Base-by-base conservation (phyloP, 1,140 invertebrate species). In the Augochlora pura region DNA sequence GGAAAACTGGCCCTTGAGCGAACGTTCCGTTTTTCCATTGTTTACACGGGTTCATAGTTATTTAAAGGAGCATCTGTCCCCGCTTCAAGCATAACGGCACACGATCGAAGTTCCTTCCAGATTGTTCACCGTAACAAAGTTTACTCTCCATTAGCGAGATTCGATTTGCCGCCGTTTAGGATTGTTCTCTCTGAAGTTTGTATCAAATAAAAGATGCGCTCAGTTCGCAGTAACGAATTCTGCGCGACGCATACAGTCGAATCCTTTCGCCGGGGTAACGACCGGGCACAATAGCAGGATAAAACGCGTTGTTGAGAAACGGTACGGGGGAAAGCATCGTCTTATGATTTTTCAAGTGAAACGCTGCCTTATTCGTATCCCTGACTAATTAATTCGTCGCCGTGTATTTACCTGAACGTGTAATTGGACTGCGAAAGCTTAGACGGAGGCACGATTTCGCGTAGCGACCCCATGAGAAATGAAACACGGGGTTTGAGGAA, bases 131-230 rank as follows among this genome's bases (percentile, higher is more conserved):
- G n/a, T 21, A n/a, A 57, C n/a, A 57, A n/a, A 57, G 54, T 57
- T n/a, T 57, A 57, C 54, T n/a, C 54, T 57, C 21, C 54, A 57
- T 57, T 57, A 57, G 54, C 54, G 54, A 57, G 54, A 57, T 57
- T 57, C 54, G 18, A 57, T 57, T 57, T 57, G 18, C n/a, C 18
- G 18, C 54, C n/a, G 16, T 57, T 57, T 57, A n/a, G 8, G 18
- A n/a, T 57, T 23, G 54, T n/a, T 57, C 54, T 9, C 18, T 57
- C 21, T 57, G 21, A 57, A 57, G 54, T 21, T n/a, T 57, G 18
- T 54, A 57, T 57, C 18, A 21, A 21, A 57, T 57, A 57, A 57
- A 57, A 57, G n/a, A n/a, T 57, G 54, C 54, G n/a, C n/a, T 57
- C 18, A 9, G 18, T 57, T 57, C 9, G 54, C 21, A 23, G 54